phyloP scores from a whole-genome alignment of 2,888 invertebrate species.

The Pecten maximus region DNA sequence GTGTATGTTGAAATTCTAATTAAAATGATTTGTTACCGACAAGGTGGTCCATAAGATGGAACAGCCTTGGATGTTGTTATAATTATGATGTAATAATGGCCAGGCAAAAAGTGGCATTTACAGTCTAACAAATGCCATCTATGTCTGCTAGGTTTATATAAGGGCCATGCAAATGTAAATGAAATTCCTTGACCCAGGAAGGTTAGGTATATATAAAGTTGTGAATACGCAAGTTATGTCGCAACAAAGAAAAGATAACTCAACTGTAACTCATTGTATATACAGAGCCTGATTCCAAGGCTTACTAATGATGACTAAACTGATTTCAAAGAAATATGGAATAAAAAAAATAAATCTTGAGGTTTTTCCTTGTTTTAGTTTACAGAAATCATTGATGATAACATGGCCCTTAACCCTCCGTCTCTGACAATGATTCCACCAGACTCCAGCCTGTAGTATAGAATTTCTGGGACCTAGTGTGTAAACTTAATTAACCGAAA shows the following conservation, averaged over 20 bases:
- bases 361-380: background rate
- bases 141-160: too few relatives aligned
- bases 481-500: slow-evolving; percentile 29
- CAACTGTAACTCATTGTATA: background rate
- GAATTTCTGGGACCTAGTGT: background rate
- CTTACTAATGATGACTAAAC: background rate
- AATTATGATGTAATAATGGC: too few relatives aligned
- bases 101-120: too few relatives aligned
- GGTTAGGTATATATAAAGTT: background rate
- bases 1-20: too few relatives aligned
- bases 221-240: background rate
- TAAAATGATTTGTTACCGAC: too few relatives aligned
- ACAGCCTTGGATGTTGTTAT: too few relatives aligned
- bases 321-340: background rate
- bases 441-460: background rate
- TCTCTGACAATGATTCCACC: background rate
- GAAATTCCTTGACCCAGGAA: too few relatives aligned
- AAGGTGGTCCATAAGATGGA: too few relatives aligned
- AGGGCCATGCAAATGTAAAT: too few relatives aligned
- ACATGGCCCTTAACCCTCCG: background rate
- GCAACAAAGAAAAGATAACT: background rate
- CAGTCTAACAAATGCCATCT: too few relatives aligned
- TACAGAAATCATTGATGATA: background rate
- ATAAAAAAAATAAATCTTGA: background rate
- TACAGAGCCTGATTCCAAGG: background rate